Evolutionary conservation across 2,888 invertebrate species (phyloP), one percentile per base, ranked within the genome.

Genomic region (Apamea anceps): DNA sequence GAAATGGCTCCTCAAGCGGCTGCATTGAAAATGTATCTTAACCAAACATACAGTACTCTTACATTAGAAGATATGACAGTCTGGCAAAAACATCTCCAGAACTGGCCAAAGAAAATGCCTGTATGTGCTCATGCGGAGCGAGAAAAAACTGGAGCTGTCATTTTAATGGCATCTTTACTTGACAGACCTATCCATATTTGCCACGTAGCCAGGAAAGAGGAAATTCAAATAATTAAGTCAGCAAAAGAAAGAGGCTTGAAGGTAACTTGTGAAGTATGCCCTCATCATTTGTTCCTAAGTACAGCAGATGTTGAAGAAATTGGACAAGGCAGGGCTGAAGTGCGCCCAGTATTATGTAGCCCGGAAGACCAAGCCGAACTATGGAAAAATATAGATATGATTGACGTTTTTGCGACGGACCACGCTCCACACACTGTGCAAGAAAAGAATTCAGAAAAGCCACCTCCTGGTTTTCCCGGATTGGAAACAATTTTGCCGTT

Each of bases 341-440:
- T 99, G 1, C 97, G 99, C 4, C 99, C 99, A 0, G 96, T 98
- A 63, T 96, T 99, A 15, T 98, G 98, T 75, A 98, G 98, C 0
- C 98, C 98, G 28, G 99, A 99, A 93, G 99, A 99, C 94, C 99
- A 99, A 92, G 98, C 99, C 89, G 99, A 99, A 15, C 97, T 99
- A n/a, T 99, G 99, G 99, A 99, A 99, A 89, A 99, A 99, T 95
- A 96, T 99, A 92, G 98, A 99, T 89, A 97, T 98, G 18, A 99
- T 99, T 89, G 99, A 99, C 96, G 98, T 99, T 81, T 99, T 99
- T 96, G 99, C 99, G 12, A 99, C 99, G 0, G 99, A 99, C 95
- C 99, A 99, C 95, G 99, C 99, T 1, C 99, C 99, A 0, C 99
- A 99, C 93, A 98, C 99, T 0, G 96, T 98, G 5, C 98, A 98